phyloP scores from a whole-genome alignment of 2,797 vertebrate species.

The Cottoperca gobio region DNA sequence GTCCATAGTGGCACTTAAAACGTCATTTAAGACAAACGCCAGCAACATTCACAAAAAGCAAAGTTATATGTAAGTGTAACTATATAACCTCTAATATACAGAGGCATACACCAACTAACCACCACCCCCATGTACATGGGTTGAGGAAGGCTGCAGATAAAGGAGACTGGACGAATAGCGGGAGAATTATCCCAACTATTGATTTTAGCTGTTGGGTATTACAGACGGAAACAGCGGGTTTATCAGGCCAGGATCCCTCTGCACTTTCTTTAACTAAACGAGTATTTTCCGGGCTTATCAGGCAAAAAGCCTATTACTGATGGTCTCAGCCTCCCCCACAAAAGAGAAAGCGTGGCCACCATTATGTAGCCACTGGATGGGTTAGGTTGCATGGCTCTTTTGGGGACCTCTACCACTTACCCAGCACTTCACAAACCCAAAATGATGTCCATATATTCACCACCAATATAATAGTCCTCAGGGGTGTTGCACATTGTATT shows the following conservation, averaged over 20 bases:
- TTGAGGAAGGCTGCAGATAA: slow-evolving; percentile 82
- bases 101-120: slow-evolving; percentile 54
- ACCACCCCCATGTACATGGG: slow-evolving; percentile 73
- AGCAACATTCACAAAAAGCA: slow-evolving; percentile 36
- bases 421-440: slow-evolving; percentile 57
- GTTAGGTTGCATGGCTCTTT: slow-evolving; percentile 61
- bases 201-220: slow-evolving; percentile 98
- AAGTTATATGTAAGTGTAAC: slow-evolving; percentile 55
- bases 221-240: slow-evolving; percentile 93
- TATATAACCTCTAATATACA: slow-evolving; percentile 51
- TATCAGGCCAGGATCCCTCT: slow-evolving; percentile 94
- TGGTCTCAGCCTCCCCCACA: slow-evolving; percentile 80
- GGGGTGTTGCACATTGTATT: slow-evolving; percentile 50
- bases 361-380: slow-evolving; percentile 63
- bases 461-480: slow-evolving; percentile 52
- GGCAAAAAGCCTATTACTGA: slow-evolving; percentile 89
- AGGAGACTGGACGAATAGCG: slow-evolving; percentile 88
- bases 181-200: slow-evolving; percentile 96
- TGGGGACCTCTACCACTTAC: slow-evolving; percentile 63
- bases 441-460: slow-evolving; percentile 46
- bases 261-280: slow-evolving; percentile 94
- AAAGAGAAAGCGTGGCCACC: slow-evolving; percentile 69
- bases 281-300: slow-evolving; percentile 95
- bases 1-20: not conserved
- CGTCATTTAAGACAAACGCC: slow-evolving; percentile 22